These are phyloP conservation scores for Lampris incognitus DNA, from an alignment of 2,113 vertebrate species.

Conservation along the genomic window DNA sequence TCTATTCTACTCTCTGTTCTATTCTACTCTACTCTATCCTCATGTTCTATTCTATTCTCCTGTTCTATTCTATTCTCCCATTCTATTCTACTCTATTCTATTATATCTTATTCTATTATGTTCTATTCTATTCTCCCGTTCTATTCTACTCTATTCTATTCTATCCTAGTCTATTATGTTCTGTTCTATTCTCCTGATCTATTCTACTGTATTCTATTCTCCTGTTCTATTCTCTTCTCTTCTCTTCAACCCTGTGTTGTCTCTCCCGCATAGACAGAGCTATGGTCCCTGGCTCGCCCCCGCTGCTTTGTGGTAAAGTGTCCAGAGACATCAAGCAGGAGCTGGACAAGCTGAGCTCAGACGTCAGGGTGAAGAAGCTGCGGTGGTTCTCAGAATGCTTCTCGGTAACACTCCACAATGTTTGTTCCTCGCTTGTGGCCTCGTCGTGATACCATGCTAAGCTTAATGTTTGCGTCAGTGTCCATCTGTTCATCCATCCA, in stretches of 20 bases:
- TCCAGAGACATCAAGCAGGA: conserved; percentile 95
- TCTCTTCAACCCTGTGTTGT: background rate
- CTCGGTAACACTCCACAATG: conserved; percentile 83
- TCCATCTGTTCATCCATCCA: too few species aligned
- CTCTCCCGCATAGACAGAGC: conserved; percentile 83
- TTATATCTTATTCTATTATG: too few species aligned
- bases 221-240: background rate
- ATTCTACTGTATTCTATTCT: background rate
- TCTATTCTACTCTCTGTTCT: too few species aligned
- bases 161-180: too few species aligned
- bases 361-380: conserved; percentile 86
- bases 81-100: background rate
- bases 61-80: background rate
- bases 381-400: conserved; percentile 96
- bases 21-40: too few species aligned
- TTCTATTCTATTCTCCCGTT: too few species aligned
- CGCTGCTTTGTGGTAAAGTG: conserved; percentile 94
- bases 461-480: background rate
- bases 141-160: too few species aligned
- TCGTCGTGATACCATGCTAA: background rate
- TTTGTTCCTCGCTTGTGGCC: background rate
- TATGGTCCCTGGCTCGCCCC: conserved; percentile 85
- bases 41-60: too few species aligned
- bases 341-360: conserved; percentile 87
- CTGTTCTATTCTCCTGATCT: too few species aligned